Evolutionary conservation across 2,888 invertebrate species (phyloP).

Genomic region (Acrobasis repandana): DNA sequence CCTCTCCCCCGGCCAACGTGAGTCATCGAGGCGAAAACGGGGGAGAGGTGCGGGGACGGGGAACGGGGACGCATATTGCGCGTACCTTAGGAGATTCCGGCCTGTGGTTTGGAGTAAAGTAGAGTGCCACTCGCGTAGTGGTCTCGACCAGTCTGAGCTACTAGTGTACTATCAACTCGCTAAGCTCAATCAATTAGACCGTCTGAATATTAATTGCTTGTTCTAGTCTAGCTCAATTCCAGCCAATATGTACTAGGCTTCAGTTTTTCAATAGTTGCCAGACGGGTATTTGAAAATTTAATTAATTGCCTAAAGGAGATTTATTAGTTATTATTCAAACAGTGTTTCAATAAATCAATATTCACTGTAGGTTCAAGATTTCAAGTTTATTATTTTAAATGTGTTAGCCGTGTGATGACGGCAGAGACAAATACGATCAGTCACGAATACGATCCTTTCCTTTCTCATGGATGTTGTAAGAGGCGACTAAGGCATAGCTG

Average conservation of each 20-base stretch:
- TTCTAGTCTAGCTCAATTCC: background rate
- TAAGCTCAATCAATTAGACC: background rate
- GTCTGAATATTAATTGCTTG: background rate
- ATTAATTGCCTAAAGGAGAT: background rate
- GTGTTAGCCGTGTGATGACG: no score
- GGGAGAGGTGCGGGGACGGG: no score
- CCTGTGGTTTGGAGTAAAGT: no score
- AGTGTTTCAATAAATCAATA: background rate
- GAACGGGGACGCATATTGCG: no score
- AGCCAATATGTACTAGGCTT: background rate
- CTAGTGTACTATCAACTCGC: background rate
- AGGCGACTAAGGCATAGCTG: no score
- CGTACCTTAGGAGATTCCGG: no score
- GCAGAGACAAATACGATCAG: no score
- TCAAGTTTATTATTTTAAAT: no score
- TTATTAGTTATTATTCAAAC: background rate
- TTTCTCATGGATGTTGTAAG: no score
- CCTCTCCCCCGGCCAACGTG: no score
- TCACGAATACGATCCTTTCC: no score
- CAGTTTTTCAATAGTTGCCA: constrained; percentile 1
- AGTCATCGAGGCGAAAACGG: no score
- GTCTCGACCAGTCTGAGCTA: background rate
- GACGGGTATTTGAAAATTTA: background rate
- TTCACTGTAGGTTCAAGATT: background rate
- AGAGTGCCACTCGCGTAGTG: background rate